phyloP scores from a whole-genome alignment of 2,797 vertebrate genomes.

The Sebastes matsubarae region DNA sequence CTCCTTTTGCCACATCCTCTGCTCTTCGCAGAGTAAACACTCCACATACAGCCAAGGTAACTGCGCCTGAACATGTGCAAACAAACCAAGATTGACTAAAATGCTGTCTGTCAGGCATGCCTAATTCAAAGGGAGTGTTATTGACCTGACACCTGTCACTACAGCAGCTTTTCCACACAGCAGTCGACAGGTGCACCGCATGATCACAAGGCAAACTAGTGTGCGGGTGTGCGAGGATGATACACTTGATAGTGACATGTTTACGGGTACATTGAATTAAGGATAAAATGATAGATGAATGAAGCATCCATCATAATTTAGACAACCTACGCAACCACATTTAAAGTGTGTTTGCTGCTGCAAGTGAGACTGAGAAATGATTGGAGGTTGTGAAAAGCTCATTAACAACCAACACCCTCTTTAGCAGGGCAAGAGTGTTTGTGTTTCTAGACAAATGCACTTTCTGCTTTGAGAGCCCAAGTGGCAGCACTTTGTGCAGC shows the following conservation, averaged over 20 bases:
- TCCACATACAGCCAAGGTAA: constrained; percentile 44
- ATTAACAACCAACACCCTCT: not conserved
- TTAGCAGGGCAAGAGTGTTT: not conserved
- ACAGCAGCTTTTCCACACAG: not conserved
- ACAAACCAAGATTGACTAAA: constrained; percentile 41
- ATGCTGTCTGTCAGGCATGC: constrained; percentile 35
- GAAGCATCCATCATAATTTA: not conserved
- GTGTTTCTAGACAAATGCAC: not conserved
- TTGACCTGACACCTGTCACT: constrained; percentile 39
- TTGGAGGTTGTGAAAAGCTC: not conserved
- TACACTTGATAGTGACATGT: not conserved
- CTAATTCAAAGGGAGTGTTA: constrained; percentile 29
- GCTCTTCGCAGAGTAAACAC: constrained; percentile 56
- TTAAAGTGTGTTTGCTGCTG: not conserved
- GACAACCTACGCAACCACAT: not conserved
- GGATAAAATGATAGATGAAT: too few relatives aligned
- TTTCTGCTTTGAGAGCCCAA: constrained; percentile 6
- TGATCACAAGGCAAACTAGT: not conserved
- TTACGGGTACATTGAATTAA: not conserved
- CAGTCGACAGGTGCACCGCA: not conserved
- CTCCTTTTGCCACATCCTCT: constrained; percentile 16
- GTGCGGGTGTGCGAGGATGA: not conserved
- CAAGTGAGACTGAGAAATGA: not conserved
- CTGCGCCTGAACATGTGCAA: constrained; percentile 22
- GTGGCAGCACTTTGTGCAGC: not conserved